Conservation (phyloP, 2,888 invertebrate genomes). For the Thecocarcelia acutangulata region DNA sequence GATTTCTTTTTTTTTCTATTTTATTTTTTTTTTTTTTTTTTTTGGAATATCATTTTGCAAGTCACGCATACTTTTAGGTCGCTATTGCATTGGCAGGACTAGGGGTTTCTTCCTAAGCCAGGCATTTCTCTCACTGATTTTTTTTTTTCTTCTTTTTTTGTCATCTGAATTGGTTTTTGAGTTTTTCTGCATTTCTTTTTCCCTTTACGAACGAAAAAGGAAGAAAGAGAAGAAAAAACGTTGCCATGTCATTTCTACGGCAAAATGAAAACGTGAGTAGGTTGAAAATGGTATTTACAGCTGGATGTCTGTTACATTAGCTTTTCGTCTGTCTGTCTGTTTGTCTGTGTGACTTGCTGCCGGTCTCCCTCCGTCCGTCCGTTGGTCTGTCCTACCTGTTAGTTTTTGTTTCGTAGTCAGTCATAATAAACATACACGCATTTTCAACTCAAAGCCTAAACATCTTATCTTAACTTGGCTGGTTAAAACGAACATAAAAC, state of each 20-base stretch:
- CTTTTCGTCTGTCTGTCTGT: constrained; percentile 15
- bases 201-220: constrained; percentile 8
- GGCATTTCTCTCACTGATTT: constrained; percentile 14
- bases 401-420: constrained; percentile 19
- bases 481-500: constrained; percentile 59
- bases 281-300: constrained; percentile 59
- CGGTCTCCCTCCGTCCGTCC: background rate
- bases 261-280: constrained; percentile 61
- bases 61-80: constrained; percentile 47
- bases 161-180: constrained; percentile 44
- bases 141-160: too few species aligned
- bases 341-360: too few species aligned
- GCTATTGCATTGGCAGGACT: constrained; percentile 9
- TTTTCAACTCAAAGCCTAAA: constrained; percentile 66
- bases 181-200: constrained; percentile 19
- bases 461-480: constrained; percentile 66
- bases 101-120: background rate
- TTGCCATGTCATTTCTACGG: constrained; percentile 32
- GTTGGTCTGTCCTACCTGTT: background rate
- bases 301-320: constrained; percentile 28
- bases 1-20: background rate
- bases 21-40: background rate
- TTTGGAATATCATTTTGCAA: constrained; percentile 2
- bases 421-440: constrained; percentile 62
- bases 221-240: constrained; percentile 1